Conservation (phyloP, 2,113 vertebrate species). For the Lethenteron reissneri region DNA sequence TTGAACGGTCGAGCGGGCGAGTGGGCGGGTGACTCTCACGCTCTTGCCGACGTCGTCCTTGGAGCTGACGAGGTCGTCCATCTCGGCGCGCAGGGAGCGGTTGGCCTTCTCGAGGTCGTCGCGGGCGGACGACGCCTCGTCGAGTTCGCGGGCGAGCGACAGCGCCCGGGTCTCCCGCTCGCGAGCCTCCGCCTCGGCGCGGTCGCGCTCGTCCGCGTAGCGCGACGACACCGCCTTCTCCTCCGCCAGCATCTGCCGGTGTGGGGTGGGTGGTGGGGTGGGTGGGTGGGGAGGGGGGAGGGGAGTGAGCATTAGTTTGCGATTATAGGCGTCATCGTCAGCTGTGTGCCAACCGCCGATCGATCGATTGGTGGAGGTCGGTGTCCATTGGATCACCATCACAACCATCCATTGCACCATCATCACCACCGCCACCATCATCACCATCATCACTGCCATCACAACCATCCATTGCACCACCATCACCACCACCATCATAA, state of each 20-base stretch:
- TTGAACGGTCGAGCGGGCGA: too few relatives aligned
- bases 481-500: too few relatives aligned
- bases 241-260: constrained; percentile 36
- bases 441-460: too few relatives aligned
- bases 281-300: background rate
- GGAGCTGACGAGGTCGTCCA: constrained; percentile 55
- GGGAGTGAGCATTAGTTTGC: background rate
- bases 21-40: constrained; percentile 18
- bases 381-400: too few relatives aligned
- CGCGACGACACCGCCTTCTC: constrained; percentile 47
- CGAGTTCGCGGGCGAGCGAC: constrained; percentile 22
- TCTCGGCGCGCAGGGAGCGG: constrained; percentile 46
- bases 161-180: constrained; percentile 46
- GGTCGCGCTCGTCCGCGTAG: constrained; percentile 33
- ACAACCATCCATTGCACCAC: too few relatives aligned
- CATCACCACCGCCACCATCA: background rate
- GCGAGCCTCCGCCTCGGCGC: constrained; percentile 37
- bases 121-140: constrained; percentile 31
- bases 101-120: constrained; percentile 39
- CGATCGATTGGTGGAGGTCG: too few relatives aligned
- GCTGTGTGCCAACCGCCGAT: too few relatives aligned
- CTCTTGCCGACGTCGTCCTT: constrained; percentile 70
- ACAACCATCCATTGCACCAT: too few relatives aligned
- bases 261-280: background rate
- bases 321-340: background rate